Evolutionary conservation across 2,888 invertebrate species (phyloP).

Genomic region (Apamea monoglypha): DNA sequence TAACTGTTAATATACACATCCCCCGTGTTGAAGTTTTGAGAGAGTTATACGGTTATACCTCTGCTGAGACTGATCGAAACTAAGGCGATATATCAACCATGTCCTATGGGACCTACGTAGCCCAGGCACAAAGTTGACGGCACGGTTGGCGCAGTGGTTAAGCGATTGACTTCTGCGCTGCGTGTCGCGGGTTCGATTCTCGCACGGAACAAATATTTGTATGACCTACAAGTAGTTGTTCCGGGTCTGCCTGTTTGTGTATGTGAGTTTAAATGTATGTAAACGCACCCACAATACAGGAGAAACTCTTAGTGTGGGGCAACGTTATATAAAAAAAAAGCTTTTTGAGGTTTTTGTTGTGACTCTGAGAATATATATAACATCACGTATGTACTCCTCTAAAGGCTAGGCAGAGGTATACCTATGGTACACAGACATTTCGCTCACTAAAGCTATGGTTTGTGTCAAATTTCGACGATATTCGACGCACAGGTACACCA

Average conservation of each 20-base stretch:
- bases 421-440: background rate
- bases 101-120: background rate
- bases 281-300: too few species aligned
- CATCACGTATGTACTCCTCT: too few species aligned
- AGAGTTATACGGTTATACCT: conserved; percentile 32
- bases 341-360: background rate
- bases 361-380: background rate
- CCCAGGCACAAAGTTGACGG: background rate
- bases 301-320: too few species aligned
- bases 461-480: background rate
- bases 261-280: too few species aligned
- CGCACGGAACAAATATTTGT: too few species aligned
- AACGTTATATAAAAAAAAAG: too few species aligned
- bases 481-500: background rate
- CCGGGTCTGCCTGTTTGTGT: too few species aligned
- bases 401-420: too few species aligned
- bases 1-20: conserved; percentile 15
- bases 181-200: too few species aligned
- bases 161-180: too few species aligned
- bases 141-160: too few species aligned
- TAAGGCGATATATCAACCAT: conserved; percentile 18
- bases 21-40: conserved; percentile 23
- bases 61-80: conserved; percentile 10
- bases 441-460: background rate
- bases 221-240: too few species aligned